These are phyloP conservation scores for Antitype chi DNA, from an alignment of 2,888 invertebrate species.

Conservation along the genomic window DNA sequence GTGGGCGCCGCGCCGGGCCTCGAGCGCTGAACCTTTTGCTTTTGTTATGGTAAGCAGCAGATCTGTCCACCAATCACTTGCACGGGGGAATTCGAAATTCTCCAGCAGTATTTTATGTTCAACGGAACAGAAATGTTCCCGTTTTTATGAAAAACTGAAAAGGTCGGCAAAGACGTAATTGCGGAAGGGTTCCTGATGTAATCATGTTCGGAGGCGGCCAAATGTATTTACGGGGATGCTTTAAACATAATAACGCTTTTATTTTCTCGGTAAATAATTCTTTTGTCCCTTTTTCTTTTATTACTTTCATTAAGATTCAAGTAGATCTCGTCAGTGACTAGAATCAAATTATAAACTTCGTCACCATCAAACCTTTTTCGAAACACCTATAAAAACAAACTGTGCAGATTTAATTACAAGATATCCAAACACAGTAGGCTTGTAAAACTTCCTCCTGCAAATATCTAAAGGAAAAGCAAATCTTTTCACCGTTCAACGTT, in stretches of 20 bases:
- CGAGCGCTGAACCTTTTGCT: slow-evolving; percentile 53
- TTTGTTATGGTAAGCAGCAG: slow-evolving; percentile 66
- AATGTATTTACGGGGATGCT: slow-evolving; percentile 32
- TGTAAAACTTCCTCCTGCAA: slow-evolving; percentile 54
- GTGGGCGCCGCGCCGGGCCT: too few species aligned
- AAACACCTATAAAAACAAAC: slow-evolving; percentile 38
- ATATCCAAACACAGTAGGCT: slow-evolving; percentile 51
- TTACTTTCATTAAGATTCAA: slow-evolving; percentile 4
- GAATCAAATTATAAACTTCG: slow-evolving; percentile 39
- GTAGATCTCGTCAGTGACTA: background rate
- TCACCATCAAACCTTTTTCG: slow-evolving; percentile 28
- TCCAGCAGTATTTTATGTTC: slow-evolving; percentile 50
- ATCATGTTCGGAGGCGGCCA: slow-evolving; percentile 39
- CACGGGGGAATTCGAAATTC: slow-evolving; percentile 36
- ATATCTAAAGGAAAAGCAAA: slow-evolving; percentile 63
- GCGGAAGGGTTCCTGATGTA: slow-evolving; percentile 59
- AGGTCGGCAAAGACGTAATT: slow-evolving; percentile 53
- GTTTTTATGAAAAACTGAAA: slow-evolving; percentile 49
- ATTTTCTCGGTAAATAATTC: slow-evolving; percentile 28
- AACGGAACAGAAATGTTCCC: slow-evolving; percentile 42
- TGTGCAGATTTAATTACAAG: slow-evolving; percentile 51
- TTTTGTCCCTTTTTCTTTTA: slow-evolving; percentile 12
- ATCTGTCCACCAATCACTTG: slow-evolving; percentile 54
- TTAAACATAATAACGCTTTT: slow-evolving; percentile 27
- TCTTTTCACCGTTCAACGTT: slow-evolving; percentile 64